phyloP scores from a whole-genome alignment of 2,113 vertebrate genomes.

The Peromyscus leucopus region DNA sequence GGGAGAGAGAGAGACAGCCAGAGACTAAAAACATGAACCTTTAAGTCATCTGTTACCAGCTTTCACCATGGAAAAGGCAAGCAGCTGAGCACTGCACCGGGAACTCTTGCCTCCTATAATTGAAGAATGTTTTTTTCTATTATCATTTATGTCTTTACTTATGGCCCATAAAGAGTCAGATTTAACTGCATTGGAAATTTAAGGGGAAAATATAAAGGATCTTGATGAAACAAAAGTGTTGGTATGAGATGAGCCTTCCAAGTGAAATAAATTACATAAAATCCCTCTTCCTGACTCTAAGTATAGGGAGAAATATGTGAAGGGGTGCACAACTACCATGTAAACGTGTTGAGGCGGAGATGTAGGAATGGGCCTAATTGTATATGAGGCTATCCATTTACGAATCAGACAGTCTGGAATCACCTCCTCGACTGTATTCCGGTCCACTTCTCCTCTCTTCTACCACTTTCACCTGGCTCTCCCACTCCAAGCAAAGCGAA shows the following conservation, averaged over 20 bases:
- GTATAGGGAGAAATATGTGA: slow-evolving; percentile 70
- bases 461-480: not conserved
- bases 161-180: slow-evolving; percentile 81
- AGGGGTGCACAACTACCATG: slow-evolving; percentile 63
- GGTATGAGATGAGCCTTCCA: slow-evolving; percentile 74
- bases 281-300: slow-evolving; percentile 78
- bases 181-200: slow-evolving; percentile 80
- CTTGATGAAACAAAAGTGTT: slow-evolving; percentile 81
- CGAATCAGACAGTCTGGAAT: slow-evolving; percentile 20
- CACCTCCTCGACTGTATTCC: not conserved
- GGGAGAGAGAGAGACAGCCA: not conserved
- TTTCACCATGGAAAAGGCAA: slow-evolving; percentile 64
- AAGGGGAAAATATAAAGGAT: slow-evolving; percentile 81
- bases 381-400: slow-evolving; percentile 44
- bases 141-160: slow-evolving; percentile 83
- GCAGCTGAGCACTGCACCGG: slow-evolving; percentile 61
- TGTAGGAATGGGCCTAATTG: slow-evolving; percentile 56
- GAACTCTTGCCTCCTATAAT: slow-evolving; percentile 72
- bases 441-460: slow-evolving; percentile 20
- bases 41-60: slow-evolving; percentile 49
- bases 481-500: not conserved
- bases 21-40: not conserved
- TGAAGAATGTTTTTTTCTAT: slow-evolving; percentile 79
- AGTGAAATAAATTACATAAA: slow-evolving; percentile 79
- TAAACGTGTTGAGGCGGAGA: slow-evolving; percentile 62